phyloP scores from a whole-genome alignment of 2,113 vertebrate species.

The Taxidea taxus region DNA sequence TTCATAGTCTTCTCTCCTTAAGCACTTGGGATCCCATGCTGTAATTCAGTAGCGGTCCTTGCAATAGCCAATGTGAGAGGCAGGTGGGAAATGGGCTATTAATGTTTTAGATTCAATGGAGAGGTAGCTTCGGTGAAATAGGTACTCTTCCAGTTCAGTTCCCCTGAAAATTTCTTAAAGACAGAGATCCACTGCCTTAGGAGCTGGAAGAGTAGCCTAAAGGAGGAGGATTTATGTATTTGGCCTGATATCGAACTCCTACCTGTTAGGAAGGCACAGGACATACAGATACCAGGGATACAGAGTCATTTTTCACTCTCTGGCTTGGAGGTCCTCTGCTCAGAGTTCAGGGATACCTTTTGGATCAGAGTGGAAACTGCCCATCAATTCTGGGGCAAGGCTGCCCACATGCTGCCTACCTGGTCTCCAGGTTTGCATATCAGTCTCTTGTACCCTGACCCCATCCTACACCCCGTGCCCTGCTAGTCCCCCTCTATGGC shows the following conservation, averaged over 20 bases:
- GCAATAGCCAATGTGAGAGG: not conserved
- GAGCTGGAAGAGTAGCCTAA: not conserved
- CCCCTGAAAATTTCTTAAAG: slow-evolving; percentile 1
- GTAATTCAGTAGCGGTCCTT: not conserved
- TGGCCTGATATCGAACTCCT: not conserved
- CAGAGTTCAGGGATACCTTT: not conserved
- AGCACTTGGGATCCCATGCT: not conserved
- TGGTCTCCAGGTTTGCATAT: not conserved
- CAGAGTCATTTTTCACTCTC: not conserved
- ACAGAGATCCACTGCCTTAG: not conserved
- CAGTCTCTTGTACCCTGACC: not conserved
- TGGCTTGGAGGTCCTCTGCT: not conserved
- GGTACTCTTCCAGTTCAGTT: not conserved
- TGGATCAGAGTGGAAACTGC: not conserved
- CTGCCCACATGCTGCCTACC: not conserved
- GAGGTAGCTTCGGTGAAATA: not conserved
- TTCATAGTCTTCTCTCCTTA: not conserved
- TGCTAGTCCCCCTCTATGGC: not conserved
- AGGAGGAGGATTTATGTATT: slow-evolving; percentile 4
- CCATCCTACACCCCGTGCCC: too few species aligned
- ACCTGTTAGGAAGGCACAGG: not conserved
- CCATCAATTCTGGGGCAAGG: not conserved
- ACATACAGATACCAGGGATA: not conserved
- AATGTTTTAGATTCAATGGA: not conserved
- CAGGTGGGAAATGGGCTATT: not conserved